phyloP scores from a whole-genome alignment of 1,140 invertebrate genomes.

The Drosophila fuyamai region DNA sequence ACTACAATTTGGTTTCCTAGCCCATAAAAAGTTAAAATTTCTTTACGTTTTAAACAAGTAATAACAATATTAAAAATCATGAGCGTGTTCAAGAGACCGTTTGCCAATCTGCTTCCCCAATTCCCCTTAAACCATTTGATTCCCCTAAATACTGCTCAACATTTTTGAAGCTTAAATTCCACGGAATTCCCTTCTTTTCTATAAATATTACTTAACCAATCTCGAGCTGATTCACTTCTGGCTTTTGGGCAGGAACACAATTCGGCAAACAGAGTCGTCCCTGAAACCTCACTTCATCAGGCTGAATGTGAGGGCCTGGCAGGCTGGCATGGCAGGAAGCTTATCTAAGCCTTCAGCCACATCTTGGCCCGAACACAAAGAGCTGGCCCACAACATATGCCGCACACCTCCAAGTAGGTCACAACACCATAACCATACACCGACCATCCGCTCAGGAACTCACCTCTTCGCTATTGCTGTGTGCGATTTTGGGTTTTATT shows the following conservation, averaged over 20 bases:
- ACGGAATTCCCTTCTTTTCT: slow-evolving; percentile 2
- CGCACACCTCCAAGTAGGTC: slow-evolving; percentile 52
- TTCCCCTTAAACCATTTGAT: not conserved
- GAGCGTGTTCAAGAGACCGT: too few species aligned
- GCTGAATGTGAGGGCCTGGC: slow-evolving; percentile 1
- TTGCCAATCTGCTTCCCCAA: not conserved
- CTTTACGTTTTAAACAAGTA: too few species aligned
- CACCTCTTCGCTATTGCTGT: slow-evolving; percentile 25
- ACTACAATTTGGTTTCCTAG: not conserved
- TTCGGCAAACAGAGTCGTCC: slow-evolving; percentile 4
- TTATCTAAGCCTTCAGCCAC: slow-evolving; percentile 51
- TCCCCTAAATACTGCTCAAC: not conserved
- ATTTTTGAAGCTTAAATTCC: not conserved
- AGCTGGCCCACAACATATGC: slow-evolving; percentile 39
- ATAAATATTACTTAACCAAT: slow-evolving; percentile 40
- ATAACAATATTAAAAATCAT: not conserved
- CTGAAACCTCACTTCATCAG: slow-evolving; percentile 51
- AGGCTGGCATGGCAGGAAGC: slow-evolving; percentile 19
- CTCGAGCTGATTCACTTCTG: slow-evolving; percentile 9
- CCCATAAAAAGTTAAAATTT: too few species aligned
- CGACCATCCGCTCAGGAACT: slow-evolving; percentile 1
- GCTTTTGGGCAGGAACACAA: slow-evolving; percentile 3
- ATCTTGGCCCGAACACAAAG: slow-evolving; percentile 43
- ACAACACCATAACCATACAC: slow-evolving; percentile 4
- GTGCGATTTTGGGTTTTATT: slow-evolving; percentile 24